Evolutionary conservation across 2,113 vertebrate genomes (phyloP).

Genomic region (Urocynchramus pylzowi): DNA sequence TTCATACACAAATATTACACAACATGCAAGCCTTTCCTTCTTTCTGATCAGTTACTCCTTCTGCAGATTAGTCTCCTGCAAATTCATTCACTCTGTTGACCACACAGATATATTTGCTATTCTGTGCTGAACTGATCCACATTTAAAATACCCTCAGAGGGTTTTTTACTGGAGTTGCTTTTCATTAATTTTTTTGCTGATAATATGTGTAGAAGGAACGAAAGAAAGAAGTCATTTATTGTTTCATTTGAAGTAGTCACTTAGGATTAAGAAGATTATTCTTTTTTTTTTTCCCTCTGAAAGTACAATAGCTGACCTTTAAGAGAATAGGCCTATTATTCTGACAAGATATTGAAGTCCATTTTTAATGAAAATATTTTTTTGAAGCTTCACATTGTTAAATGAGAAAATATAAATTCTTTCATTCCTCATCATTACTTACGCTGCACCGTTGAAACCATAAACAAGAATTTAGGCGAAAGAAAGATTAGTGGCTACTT

Average conservation of each 20-base stretch:
- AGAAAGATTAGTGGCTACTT: background rate
- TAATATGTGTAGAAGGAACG: background rate
- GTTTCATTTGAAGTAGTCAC: conserved; percentile 6
- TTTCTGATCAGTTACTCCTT: background rate
- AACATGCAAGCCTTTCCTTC: background rate
- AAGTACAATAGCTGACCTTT: conserved; percentile 2
- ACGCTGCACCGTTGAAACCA: background rate
- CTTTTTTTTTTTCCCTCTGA: background rate
- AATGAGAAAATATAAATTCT: background rate
- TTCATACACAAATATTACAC: background rate
- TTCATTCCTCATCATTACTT: background rate
- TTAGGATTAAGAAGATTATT: conserved; percentile 11
- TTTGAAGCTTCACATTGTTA: background rate
- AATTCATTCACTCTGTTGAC: background rate
- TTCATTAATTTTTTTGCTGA: conserved; percentile 8
- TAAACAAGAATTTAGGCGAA: background rate
- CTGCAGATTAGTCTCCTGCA: background rate
- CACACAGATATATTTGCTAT: background rate
- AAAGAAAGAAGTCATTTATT: conserved; percentile 13
- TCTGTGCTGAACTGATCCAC: background rate
- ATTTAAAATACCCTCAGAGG: background rate
- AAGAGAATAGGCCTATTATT: background rate
- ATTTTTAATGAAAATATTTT: background rate
- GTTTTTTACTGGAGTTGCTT: background rate
- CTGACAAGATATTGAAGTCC: background rate